Percentiles rank a stretch among this genome's conserved stretches.
Conservation (phyloP, 2,113 vertebrate species). For the Cichladusa arquata region DNA sequence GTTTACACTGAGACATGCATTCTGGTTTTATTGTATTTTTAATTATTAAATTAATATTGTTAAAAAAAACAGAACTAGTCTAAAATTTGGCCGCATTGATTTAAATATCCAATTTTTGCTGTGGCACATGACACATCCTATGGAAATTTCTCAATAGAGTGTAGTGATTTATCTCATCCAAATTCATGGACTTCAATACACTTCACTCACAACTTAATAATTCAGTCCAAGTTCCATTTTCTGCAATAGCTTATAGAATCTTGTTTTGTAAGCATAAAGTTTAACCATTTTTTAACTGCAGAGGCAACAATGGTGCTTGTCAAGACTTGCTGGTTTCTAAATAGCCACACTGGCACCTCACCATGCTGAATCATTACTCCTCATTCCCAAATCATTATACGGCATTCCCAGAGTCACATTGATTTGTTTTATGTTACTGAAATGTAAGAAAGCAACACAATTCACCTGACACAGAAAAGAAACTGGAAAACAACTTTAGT, state of each 20-base stretch:
- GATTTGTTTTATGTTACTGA: conserved; percentile 1
- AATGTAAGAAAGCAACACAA: conserved; percentile 29
- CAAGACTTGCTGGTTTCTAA: background rate
- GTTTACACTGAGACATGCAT: conserved; percentile 42
- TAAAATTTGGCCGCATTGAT: background rate
- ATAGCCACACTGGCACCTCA: background rate
- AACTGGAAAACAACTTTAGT: conserved; percentile 54
- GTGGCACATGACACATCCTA: background rate
- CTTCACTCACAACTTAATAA: background rate
- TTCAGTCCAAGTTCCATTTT: background rate
- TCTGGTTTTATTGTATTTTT: conserved; percentile 39
- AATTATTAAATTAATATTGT: background rate
- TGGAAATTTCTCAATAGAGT: background rate
- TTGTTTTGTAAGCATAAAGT: background rate
- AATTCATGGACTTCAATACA: background rate
- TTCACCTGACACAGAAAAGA: conserved; percentile 51
- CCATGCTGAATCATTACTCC: background rate
- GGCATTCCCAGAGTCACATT: background rate
- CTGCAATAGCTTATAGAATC: background rate
- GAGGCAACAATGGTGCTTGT: background rate
- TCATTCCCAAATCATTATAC: background rate
- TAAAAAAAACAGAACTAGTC: background rate
- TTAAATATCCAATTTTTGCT: background rate
- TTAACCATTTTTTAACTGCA: background rate
- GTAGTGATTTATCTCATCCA: background rate